A percentile compares a stretch with the other conserved stretches of the same genome.
Conservation (phyloP, 2,113 vertebrate species). For the Apodemus sylvaticus region DNA sequence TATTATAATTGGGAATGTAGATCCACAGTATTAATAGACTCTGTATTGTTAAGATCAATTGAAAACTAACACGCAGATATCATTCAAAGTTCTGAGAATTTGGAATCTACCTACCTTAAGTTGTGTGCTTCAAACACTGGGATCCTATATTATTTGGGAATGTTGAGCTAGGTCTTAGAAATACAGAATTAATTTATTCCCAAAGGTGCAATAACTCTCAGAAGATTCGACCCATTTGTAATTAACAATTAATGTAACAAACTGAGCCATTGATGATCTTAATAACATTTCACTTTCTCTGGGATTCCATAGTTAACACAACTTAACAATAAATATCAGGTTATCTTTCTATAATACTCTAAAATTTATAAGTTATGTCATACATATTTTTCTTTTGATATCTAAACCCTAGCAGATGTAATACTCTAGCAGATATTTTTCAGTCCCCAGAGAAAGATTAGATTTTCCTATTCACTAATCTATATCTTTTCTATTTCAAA, state of each 20-base stretch:
- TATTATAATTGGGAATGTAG: background rate
- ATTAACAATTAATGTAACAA: background rate
- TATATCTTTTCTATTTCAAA: background rate
- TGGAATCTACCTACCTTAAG: background rate
- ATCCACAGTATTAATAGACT: background rate
- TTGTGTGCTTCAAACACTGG: background rate
- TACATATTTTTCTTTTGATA: background rate
- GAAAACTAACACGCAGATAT: background rate
- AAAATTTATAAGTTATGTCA: background rate
- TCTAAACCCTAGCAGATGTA: background rate
- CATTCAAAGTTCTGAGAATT: background rate
- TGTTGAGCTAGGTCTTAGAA: slow-evolving; percentile 14
- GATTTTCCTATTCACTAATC: background rate
- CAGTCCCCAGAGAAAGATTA: background rate
- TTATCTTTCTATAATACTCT: background rate
- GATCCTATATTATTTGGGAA: background rate
- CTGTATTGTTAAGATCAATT: background rate
- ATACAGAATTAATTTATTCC: slow-evolving; percentile 34
- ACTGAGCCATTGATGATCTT: background rate
- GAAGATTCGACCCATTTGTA: background rate
- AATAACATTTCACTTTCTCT: background rate
- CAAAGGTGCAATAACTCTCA: slow-evolving; percentile 8
- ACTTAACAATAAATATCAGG: background rate
- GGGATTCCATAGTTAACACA: background rate
- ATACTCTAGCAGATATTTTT: background rate